Evolutionary conservation across 2,797 vertebrate species (phyloP), one percentile per base, ranked within the genome.

Genomic region (Scleropages formosus): DNA sequence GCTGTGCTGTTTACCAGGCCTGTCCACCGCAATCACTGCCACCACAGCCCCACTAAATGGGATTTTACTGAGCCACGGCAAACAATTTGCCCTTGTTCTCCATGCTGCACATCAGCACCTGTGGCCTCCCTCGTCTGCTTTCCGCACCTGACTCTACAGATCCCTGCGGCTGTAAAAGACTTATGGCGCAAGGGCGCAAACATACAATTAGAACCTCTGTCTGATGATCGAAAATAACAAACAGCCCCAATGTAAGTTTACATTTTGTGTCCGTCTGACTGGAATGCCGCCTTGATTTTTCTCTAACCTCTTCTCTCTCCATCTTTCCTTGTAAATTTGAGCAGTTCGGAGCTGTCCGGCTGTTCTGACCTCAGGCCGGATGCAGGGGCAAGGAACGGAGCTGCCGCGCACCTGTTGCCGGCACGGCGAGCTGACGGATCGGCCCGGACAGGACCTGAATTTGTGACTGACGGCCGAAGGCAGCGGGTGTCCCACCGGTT

Each of bases 1-100:
- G 24, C 62, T 26, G 26, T 26, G 53, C 73, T 74, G 26, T 74
- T 66, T 44, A 56, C 49, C 62, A 65, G 73, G 65, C 62, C 47
- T 74, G 73, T 66, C 62, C 62, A 8, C 47, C 26, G 61, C 49
- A 66, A 63, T 63, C 61, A 56, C n/a, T 1, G 24, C 61, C 26
- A 44, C 26, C 18, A 46, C 47, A 6, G 20, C 24, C 4, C 6
- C 7, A 1, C 49, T 39, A 44, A 56, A 46, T 4, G 61, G 46
- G 11, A 18, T 11, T 44, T 27, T 44, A 13, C 56, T 9, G 53
- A 39, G 26, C 24, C 15, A 4, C 53, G 49, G 24, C 8, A 46
- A 9, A 11, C 56, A 0, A 4, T 13, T 20, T 18, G 31, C 39
- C 13, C 20, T 12, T 26, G 24, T 24, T 20, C 46, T 49, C 60